Percentiles rank a stretch among this genome's conserved stretches.
Evolutionary conservation across 2,888 invertebrate species (phyloP).

Genomic region (Netelia fuscicornis): DNA sequence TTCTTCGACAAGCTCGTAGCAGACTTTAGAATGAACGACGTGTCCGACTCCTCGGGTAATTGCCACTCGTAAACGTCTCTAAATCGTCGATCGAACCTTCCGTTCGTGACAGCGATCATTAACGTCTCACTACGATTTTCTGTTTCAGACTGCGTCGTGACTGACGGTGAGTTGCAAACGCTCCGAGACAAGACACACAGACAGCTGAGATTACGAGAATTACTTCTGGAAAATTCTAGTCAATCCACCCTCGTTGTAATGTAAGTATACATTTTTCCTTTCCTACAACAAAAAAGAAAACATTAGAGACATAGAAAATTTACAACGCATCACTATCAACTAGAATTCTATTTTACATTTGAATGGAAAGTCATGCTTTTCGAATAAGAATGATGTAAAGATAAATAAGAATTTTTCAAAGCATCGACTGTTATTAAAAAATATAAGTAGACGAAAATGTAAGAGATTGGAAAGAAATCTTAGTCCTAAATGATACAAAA

Average conservation of each 20-base stretch:
- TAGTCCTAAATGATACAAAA: background rate
- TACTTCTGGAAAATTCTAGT: conserved; percentile 94
- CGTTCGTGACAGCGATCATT: background rate
- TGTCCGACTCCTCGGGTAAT: conserved; percentile 75
- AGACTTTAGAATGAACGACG: conserved; percentile 87
- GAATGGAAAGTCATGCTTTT: no score
- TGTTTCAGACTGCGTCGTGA: conserved; percentile 88
- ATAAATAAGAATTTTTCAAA: no score
- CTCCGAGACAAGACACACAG: conserved; percentile 95
- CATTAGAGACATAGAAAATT: background rate
- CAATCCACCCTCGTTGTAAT: conserved; percentile 96
- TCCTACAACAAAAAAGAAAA: background rate
- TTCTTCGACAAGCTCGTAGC: conserved; percentile 91
- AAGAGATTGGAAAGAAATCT: background rate
- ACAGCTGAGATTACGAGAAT: conserved; percentile 95
- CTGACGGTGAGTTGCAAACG: conserved; percentile 90
- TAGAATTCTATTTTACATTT: no score
- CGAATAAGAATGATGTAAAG: no score
- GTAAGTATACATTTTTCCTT: conserved; percentile 87
- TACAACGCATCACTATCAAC: background rate
- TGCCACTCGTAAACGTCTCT: conserved; percentile 16
- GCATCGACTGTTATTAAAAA: no score
- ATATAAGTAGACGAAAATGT: no score
- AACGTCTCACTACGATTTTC: background rate
- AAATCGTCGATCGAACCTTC: background rate